Conservation (phyloP, 92 coral and sea anemone species). For the Porites rus region DNA sequence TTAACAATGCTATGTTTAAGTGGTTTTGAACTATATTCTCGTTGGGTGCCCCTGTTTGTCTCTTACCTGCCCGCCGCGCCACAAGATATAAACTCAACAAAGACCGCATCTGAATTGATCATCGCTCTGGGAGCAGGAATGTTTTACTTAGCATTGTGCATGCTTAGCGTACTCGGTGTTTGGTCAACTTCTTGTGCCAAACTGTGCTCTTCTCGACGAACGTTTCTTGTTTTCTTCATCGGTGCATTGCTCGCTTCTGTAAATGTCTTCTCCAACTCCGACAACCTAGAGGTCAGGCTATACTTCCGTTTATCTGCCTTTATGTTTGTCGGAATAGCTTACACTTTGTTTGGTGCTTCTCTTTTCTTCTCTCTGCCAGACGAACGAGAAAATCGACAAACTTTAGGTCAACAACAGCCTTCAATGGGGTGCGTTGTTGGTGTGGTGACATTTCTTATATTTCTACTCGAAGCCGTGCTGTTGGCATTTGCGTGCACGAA, state of each 20-base stretch:
- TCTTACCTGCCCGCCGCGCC: neutral
- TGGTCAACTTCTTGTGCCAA: slow-evolving; percentile 3
- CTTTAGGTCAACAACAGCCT: slow-evolving; percentile 46
- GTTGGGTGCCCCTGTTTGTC: too few species aligned
- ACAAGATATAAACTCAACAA: neutral
- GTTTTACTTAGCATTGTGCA: neutral
- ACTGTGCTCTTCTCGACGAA: slow-evolving; percentile 18
- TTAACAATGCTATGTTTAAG: too few species aligned
- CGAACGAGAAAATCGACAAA: neutral
- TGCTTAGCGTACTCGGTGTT: slow-evolving; percentile 12
- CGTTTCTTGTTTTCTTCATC: slow-evolving; percentile 14
- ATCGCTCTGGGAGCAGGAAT: neutral
- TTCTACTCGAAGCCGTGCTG: slow-evolving; percentile 8
- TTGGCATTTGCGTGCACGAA: neutral
- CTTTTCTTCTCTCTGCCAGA: slow-evolving; percentile 18
- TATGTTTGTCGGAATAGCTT: slow-evolving; percentile 36
- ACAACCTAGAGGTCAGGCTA: slow-evolving; percentile 6
- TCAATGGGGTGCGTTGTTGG: slow-evolving; percentile 53
- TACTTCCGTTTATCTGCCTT: slow-evolving; percentile 27
- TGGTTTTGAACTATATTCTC: too few species aligned
- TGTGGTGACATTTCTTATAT: slow-evolving; percentile 6
- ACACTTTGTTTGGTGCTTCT: slow-evolving; percentile 25
- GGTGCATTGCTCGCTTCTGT: slow-evolving; percentile 35
- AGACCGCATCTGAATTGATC: slow-evolving; percentile 12
- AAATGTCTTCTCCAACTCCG: slow-evolving; percentile 44